Base-by-base conservation (phyloP, 2,888 invertebrate genomes). In the Prenolepis imparis region DNA sequence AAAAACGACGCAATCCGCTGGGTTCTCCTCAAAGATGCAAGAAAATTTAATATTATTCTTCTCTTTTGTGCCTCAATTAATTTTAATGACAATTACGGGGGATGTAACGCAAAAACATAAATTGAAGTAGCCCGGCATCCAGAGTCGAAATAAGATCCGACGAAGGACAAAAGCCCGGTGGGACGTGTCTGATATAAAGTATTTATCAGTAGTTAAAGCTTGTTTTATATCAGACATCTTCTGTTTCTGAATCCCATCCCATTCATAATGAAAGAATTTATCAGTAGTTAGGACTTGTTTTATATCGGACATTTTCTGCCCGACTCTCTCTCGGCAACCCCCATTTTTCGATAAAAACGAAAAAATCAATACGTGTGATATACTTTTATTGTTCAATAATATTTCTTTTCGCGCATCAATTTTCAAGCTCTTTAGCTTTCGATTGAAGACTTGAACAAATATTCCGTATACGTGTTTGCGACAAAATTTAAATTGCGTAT, bases 41-140 rank as follows among this genome's bases (percentile, higher is more conserved):
- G 5, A 12, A 70, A 70, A 70, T 59, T 59, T 59, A 9, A 12
- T 44, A 32, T 28, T 59, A 36, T 28, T 11, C 41, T 5, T 66
- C 15, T 12, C 8, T 24, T 78, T 78, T 32, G 21, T 41, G 57
- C 3, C 12, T 68, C 57, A 59, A 70, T 78, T 78, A 59, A 59
- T 0, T 6, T 15, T 21, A 78, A 36, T 78, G 12, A 32, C 57
- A 68, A 59, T 78, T 59, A 68, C 21, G 21, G 3, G 18, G 18
- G 36, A 8, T 32, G 6, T 68, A 44, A 68, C 32, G 32, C n/a
- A 2, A 52, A 52, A 15, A 57, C 39, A 61, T 52, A 57, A 3
- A 57, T 59, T 66, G 44, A 78, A 41, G n/a, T 48, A n/a, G 41
- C 21, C 21, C 41, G 41, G 9, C 11, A 21, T 41, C 1, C 32